Base-by-base conservation (phyloP, 2,888 invertebrate genomes). In the Apotomis capreana region DNA sequence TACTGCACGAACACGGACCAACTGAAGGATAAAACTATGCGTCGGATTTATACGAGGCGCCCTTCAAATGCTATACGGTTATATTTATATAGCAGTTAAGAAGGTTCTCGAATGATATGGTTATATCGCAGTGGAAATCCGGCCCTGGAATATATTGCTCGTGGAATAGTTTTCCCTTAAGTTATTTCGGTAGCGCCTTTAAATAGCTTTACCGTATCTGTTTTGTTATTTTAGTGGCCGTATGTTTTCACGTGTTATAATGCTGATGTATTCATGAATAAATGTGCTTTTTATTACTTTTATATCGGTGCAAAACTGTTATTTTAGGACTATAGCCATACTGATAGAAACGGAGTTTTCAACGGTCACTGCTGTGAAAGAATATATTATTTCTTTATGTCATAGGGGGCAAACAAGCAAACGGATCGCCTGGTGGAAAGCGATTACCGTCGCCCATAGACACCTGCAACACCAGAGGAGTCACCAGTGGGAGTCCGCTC, bases 41-140 rank as follows among this genome's bases (percentile, higher is more conserved):
- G 51, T 54, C 60, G 67, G 71, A 67, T 71, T 71, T 71, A 71
- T 71, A 67, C 67, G 71, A 67, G 68, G 61, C 61, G 61, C 71
- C 71, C 71, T 71, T 68, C 61, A 67, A 62, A 71, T 68, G 57
- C 44, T 71, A 71, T 68, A 71, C 44, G 57, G 57, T 71, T 71
- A 71, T 71, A 71, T 62, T 67, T 62, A 68, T 71, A 68, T 44
- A 71, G 71, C 71, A 68, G 71, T 71, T 71, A 71, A 71, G 71
- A 71, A 68, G 71, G 67, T 71, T 71, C 62, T 62, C 67, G 57
- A 62, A 67, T 68, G 67, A 71, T 71, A 71, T 68, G 71, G 71
- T 71, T 71, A 71, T 71, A 71, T 67, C 61, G 67, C 54, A 5
- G 51, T 71, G 67, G 71, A 71, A 62, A 71, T 71, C 71, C 70